Base-by-base conservation (phyloP, 2,113 vertebrate genomes). In the Craseonycteris thonglongyai region DNA sequence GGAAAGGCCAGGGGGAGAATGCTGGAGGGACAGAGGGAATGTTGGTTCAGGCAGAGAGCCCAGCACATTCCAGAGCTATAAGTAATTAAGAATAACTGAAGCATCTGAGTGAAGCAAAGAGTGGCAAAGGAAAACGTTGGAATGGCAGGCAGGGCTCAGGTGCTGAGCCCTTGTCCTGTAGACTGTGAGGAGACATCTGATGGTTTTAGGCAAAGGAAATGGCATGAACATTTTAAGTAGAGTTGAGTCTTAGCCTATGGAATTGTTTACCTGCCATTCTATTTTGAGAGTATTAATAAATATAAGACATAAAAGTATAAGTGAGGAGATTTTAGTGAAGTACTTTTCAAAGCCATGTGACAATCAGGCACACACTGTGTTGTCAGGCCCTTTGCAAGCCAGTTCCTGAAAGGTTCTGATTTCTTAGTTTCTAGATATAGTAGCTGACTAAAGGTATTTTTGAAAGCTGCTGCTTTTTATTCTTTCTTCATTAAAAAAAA, bases 401-500 rank as follows among this genome's bases (percentile, higher is more conserved):
- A 54, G 33, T 49, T 59, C 71, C 49, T 14, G 30, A 75, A 80
- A 89, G 47, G 28, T 9, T 82, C 42, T 12, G 10, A 61, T 58
- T 88, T 78, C 49, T 95, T 47, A 45, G 26, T 56, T 95, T 92
- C 71, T 92, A 91, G 35, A 72, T 61, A 47, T 10, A 42, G 47
- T n/a, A 94, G 75, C 38, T 45, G n/a, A 33, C 63, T 71, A 76
- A 88, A 49, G 78, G 71, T 93, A 75, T 94, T 76, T 92, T 80
- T 88, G 24, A 93, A 95, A 85, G 74, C 0, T 6, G 9, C 59
- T 93, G 11, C 51, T 93, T 96, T 90, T 58, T 78, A 95, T 87
- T 85, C 84, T 75, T 96, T 63, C 47, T 83, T 95, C 19, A 76
- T 65, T 84, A 75, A 59, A 84, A 89, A 88, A 89, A 88, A 91